These are phyloP conservation scores for Mus spicilegus DNA, from an alignment of 2,113 vertebrate genomes.

Conservation along the genomic window DNA sequence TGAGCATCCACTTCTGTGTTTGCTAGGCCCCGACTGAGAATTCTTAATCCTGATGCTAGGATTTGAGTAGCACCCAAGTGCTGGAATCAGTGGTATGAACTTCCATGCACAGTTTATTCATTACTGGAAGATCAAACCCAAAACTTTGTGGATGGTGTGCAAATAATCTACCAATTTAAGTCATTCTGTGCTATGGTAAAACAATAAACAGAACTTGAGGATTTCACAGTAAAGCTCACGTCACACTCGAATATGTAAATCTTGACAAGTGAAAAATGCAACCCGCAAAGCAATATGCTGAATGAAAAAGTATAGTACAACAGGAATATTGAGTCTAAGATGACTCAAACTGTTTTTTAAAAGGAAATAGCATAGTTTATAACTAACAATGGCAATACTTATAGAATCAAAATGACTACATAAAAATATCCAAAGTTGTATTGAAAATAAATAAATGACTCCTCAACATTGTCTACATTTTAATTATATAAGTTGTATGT, in stretches of 20 bases:
- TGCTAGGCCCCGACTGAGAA: too few relatives aligned
- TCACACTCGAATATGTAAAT: not conserved
- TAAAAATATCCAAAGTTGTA: not conserved
- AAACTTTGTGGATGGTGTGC: not conserved
- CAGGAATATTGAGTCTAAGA: not conserved
- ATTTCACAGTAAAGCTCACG: not conserved
- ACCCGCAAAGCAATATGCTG: not conserved
- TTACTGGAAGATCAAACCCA: not conserved
- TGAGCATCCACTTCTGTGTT: too few relatives aligned
- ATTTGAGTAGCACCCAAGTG: not conserved
- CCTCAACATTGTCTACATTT: not conserved
- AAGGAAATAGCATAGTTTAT: not conserved
- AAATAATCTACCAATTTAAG: too few relatives aligned
- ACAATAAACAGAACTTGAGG: not conserved
- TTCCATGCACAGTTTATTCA: not conserved
- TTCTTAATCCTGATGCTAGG: not conserved
- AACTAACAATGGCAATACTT: not conserved
- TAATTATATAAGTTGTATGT: not conserved
- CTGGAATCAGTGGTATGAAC: not conserved
- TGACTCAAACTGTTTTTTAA: not conserved
- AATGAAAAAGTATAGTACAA: not conserved
- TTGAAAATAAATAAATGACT: not conserved
- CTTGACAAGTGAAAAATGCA: not conserved
- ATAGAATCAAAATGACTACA: not conserved
- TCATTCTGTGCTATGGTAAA: not conserved